phyloP scores from a whole-genome alignment of 2,113 vertebrate species.

The cattle (Bos taurus) region ARS-UCD2.0 NC_037348.1:61675001-61675500 shows the following conservation, averaged over 20 bases:
- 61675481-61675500: not conserved
- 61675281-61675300: not conserved
- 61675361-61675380: not conserved
- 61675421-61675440: constrained; percentile 2
- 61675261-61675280: not conserved
- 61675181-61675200: not conserved
- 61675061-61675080: not conserved
- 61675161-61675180: not conserved
- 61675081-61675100: not conserved
- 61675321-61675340: not conserved
- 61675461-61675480: not conserved
- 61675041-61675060: not conserved
- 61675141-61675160: not conserved
- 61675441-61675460: not conserved
- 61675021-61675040: not conserved
- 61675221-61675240: not conserved
- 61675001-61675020: not conserved
- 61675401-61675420: not conserved
- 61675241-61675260: not conserved
- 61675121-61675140: not conserved
- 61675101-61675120: not conserved
- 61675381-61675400: not conserved
- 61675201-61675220: not conserved
- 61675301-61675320: not conserved
- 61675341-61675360: not conserved